phyloP scores from a whole-genome alignment of 2,113 vertebrate genomes.

The Circaetus cinerascens region DNA sequence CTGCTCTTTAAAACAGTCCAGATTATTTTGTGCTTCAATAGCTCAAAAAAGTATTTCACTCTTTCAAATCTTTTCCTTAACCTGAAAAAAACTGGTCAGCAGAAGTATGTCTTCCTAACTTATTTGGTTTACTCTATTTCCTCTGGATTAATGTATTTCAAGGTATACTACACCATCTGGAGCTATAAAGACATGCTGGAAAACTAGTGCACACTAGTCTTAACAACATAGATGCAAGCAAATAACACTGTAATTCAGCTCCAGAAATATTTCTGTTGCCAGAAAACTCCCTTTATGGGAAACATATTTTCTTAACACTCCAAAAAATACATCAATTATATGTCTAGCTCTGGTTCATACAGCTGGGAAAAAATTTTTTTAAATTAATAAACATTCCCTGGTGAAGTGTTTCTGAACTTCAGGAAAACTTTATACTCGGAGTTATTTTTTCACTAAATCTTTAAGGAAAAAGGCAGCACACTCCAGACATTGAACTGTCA shows the following conservation, averaged over 20 bases:
- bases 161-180: not conserved
- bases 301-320: slow-evolving; percentile 5
- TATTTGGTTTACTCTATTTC: not conserved
- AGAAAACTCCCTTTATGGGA: not conserved
- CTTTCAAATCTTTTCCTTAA: not conserved
- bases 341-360: not conserved
- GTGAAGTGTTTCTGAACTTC: not conserved
- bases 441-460: not conserved
- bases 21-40: not conserved
- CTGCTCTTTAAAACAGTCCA: not conserved
- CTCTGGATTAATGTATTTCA: not conserved
- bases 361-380: not conserved
- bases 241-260: not conserved
- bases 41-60: not conserved
- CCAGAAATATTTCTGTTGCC: not conserved
- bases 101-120: not conserved
- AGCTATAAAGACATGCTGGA: not conserved
- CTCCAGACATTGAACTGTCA: not conserved
- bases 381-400: not conserved
- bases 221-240: not conserved
- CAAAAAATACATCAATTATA: not conserved
- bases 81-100: not conserved
- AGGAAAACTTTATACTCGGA: not conserved
- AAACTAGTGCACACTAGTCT: not conserved
- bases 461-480: not conserved